Evolutionary conservation across 1,140 invertebrate species (phyloP), one percentile per base, ranked within the genome.

Genomic region (Thaumatotibia leucotreta): DNA sequence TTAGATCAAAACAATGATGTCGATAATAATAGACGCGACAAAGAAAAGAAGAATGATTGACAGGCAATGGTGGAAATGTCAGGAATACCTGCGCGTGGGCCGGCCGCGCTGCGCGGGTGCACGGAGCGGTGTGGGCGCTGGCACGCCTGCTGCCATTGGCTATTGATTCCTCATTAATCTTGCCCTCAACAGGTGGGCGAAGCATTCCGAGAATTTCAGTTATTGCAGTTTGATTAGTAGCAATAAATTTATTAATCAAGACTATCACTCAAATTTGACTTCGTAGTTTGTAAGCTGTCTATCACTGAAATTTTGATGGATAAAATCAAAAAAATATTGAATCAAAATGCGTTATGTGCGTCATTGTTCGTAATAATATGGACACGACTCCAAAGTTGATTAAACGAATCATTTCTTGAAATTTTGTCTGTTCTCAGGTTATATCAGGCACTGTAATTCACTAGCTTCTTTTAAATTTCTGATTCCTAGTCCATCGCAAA

Each of bases 101-200:
- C 22, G 27, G 23, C 22, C 22, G 50, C 50, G 27, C 52, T 11
- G 52, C 52, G 52, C 52, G 52, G 2, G 52, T n/a, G 52, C 52
- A 31, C 23, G 4, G 52, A 24, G 11, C 23, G n/a, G 52, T 29
- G 52, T 58, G 27, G 52, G 52, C 27, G 10, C 29, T 58, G 52
- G 52, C 52, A 58, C 5, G 24, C 23, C 23, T 1, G n/a, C 20
- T 10, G 24, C 52, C 52, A 58, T 58, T 58, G 52, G 52, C 52
- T 27, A 58, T 58, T 29, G 52, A 58, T 27, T 58, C 52, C 52
- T 58, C 52, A 58, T 58, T 58, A 58, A 58, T 58, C 52, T 58
- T 29, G n/a, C 52, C 23, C 11, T 11, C 11, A 58, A 20, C 52
- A 58, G 52, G 52, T 58, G 52, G 23, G n/a, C 14, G n/a, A 27